Evolutionary conservation across 2,888 invertebrate species (phyloP).

Genomic region (Nymphalis c-album): DNA sequence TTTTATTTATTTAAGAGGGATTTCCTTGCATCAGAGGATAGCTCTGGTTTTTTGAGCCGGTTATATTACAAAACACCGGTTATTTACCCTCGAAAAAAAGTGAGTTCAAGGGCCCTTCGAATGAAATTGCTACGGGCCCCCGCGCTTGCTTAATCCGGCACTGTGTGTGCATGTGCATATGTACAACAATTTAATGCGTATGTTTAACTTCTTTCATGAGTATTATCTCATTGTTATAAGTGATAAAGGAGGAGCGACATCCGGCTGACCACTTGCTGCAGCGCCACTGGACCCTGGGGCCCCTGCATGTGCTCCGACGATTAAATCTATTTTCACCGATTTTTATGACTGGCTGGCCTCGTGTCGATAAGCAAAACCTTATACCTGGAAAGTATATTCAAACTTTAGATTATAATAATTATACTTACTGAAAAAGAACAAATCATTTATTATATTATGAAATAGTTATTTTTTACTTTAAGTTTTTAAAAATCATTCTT

Average conservation of each 20-base stretch:
- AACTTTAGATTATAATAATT: background rate
- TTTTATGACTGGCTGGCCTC: slow-evolving; percentile 22
- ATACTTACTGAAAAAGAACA: background rate
- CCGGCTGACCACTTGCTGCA: slow-evolving; percentile 21
- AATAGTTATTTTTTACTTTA: no score
- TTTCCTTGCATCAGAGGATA: no score
- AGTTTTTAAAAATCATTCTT: no score
- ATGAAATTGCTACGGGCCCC: no score
- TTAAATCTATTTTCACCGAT: slow-evolving; percentile 27
- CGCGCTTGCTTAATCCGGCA: no score
- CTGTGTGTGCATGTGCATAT: background rate
- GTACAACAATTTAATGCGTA: slow-evolving; percentile 12
- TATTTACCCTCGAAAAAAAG: no score
- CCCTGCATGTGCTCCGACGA: slow-evolving; percentile 27
- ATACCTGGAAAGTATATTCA: slow-evolving; percentile 11
- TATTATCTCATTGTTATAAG: slow-evolving; percentile 28
- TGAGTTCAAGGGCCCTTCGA: no score
- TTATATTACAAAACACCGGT: no score
- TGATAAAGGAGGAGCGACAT: slow-evolving; percentile 25
- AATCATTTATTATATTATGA: no score
- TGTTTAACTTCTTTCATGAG: slow-evolving; percentile 14
- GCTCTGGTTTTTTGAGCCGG: no score
- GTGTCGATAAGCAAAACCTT: slow-evolving; percentile 24
- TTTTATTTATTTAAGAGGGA: no score
- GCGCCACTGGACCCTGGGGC: slow-evolving; percentile 31